Evolutionary conservation across 2,888 invertebrate species (phyloP).

Genomic region (Oligia latruncula): DNA sequence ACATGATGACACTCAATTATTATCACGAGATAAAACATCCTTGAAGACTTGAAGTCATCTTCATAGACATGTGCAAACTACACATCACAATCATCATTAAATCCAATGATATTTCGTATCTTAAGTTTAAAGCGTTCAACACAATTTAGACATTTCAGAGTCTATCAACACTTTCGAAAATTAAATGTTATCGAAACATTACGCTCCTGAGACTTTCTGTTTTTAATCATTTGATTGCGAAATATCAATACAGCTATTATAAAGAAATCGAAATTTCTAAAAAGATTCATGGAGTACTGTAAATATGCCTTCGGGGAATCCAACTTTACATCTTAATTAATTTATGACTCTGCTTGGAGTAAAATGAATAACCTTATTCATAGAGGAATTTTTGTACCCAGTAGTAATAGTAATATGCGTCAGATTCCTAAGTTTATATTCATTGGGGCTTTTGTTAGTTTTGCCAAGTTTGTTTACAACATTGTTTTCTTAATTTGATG

Average conservation of each 20-base stretch:
- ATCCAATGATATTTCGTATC: background rate
- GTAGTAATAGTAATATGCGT: background rate
- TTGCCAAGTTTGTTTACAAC: background rate
- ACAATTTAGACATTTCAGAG: background rate
- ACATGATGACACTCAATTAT: background rate
- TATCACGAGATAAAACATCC: constrained; percentile 2
- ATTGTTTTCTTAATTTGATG: background rate
- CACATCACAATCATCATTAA: constrained; percentile 8
- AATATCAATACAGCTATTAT: constrained; percentile 19
- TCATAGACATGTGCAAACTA: constrained; percentile 1
- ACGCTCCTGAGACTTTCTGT: constrained; percentile 29
- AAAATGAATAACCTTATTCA: background rate
- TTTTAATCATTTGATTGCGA: constrained; percentile 12
- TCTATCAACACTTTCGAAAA: constrained; percentile 32
- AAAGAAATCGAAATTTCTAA: background rate
- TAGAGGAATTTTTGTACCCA: background rate
- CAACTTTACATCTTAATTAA: background rate
- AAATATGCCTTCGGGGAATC: background rate
- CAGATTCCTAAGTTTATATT: background rate
- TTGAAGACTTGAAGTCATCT: constrained; percentile 16
- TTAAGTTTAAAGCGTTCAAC: background rate
- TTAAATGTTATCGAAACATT: constrained; percentile 3
- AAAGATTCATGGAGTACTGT: background rate
- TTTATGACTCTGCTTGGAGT: background rate
- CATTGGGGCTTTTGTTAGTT: background rate